Base-by-base conservation (phyloP, 2,797 vertebrate species). In the Enoplosus armatus region DNA sequence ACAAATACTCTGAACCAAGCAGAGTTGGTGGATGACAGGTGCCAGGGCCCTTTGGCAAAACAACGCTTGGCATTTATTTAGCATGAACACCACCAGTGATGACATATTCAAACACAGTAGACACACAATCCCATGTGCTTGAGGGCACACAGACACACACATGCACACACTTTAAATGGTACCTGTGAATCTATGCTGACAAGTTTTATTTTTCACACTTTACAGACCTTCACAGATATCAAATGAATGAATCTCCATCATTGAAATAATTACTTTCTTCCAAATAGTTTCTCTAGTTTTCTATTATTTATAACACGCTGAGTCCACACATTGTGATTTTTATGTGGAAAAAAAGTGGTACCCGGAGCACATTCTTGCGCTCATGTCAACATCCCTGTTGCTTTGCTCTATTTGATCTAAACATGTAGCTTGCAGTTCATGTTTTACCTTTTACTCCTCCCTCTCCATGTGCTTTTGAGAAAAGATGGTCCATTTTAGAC, bases 31-130 rank as follows among this genome's bases (percentile, higher is more conserved):
- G 60, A 27, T 51, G 61, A 78, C 74, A 85, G 77, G 77, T 83
- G 79, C 72, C 63, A 77, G 68, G 67, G 61, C 22, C 45, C 56
- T 73, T 81, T 84, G 75, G 83, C 79, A 84, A 90, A 88, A 84
- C 78, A 80, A 69, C 14, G 9, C 14, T 24, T 53, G n/a, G 26
- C 45, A 64, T 77, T 83, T 81, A 71, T 93, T 94, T 93, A 82
- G 93, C 87, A 75, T 91, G 75, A 72, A 74, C 72, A 63, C 62
- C 37, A 72, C 29, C 55, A n/a, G 51, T 77, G 76, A 84, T 75
- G 70, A 63, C 43, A 27, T 43, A 51, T 8, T 15, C n/a, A 63
- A 54, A 48, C 11, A 54, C 1, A 18, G 31, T 20, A 31, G 41
- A 66, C 24, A 31, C 67, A 64, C 55, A 66, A 18, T 47, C 63